Evolutionary conservation across 2,113 vertebrate species (phyloP).

Genomic region (Callipepla squamata): DNA sequence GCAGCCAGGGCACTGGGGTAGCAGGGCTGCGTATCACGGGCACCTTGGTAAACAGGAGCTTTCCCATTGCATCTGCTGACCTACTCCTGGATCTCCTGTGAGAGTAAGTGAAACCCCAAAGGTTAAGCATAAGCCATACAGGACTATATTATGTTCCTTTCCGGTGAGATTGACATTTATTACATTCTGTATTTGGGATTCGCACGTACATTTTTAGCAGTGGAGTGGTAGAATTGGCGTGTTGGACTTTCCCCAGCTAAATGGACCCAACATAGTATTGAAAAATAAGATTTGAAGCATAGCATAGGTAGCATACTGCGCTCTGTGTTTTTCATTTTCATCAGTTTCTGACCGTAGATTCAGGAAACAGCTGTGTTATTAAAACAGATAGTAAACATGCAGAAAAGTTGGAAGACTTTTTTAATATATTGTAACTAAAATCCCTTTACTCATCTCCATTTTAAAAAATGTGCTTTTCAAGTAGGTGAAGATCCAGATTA

Average conservation of each 20-base stretch:
- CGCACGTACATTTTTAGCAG: not conserved
- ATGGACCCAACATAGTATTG: not conserved
- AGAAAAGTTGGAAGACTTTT: not conserved
- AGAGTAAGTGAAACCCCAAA: not conserved
- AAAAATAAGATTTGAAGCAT: not conserved
- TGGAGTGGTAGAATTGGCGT: not conserved
- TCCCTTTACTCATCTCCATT: not conserved
- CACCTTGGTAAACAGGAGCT: accelerated
- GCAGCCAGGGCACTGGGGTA: not conserved
- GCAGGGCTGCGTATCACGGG: accelerated
- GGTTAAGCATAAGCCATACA: not conserved
- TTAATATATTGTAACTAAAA: not conserved
- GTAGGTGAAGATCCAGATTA: not conserved
- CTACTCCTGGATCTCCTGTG: not conserved
- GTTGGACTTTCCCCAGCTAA: not conserved
- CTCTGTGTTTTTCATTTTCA: not conserved
- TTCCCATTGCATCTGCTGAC: not conserved
- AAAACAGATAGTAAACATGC: not conserved
- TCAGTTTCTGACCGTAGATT: not conserved
- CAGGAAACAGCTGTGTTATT: not conserved
- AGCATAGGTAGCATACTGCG: not conserved
- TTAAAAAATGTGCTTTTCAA: not conserved
- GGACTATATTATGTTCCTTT: not conserved
- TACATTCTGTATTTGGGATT: not conserved
- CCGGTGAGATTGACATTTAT: not conserved